These are phyloP conservation scores for Steatocranus sp. DNA, from an alignment of 2,797 vertebrate species.

Conservation along the genomic window DNA sequence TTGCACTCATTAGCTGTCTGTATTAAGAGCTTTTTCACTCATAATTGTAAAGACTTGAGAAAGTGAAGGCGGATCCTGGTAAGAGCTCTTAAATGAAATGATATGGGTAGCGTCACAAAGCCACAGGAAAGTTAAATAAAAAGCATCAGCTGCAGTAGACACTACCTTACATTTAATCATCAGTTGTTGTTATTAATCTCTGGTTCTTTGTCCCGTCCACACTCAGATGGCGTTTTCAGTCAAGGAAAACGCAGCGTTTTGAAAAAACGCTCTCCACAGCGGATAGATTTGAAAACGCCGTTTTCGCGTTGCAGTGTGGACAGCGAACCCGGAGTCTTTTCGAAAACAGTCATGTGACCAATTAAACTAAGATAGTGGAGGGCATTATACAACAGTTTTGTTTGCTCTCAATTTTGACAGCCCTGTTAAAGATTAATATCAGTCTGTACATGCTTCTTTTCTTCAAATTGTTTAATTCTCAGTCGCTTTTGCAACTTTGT, in stretches of 20 bases:
- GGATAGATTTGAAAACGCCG: neutral
- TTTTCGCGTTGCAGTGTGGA: neutral
- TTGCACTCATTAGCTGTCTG: neutral
- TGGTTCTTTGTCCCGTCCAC: neutral
- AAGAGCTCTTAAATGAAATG: constrained; percentile 4
- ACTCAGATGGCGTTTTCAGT: neutral
- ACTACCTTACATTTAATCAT: neutral
- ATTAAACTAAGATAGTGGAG: neutral
- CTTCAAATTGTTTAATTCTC: no score
- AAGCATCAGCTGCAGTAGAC: neutral
- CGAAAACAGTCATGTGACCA: neutral
- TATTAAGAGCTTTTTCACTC: neutral
- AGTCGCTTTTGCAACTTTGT: no score
- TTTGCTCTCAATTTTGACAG: no score
- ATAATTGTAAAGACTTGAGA: neutral
- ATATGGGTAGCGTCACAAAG: neutral
- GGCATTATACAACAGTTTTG: no score
- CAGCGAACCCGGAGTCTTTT: neutral
- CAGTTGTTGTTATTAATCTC: neutral
- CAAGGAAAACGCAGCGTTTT: neutral
- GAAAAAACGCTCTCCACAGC: neutral
- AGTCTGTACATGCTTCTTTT: no score
- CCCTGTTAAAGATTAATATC: no score
- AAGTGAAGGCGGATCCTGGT: neutral
- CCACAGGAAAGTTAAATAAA: neutral